Evolutionary conservation across 2,888 invertebrate genomes (phyloP).

Genomic region (Meloe dianella): DNA sequence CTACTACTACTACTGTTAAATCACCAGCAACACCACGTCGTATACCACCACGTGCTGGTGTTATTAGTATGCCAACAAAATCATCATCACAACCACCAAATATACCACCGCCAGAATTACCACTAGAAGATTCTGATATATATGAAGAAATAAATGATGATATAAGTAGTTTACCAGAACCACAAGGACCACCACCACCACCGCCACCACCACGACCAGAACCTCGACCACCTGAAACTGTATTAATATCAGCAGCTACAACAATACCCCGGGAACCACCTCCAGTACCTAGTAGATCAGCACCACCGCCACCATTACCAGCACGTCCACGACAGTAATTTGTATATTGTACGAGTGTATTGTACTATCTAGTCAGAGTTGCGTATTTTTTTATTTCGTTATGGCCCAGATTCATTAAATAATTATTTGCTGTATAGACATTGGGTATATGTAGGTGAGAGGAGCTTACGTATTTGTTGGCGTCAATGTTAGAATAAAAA

Average conservation of each 20-base stretch:
- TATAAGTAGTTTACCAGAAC: slow-evolving; percentile 58
- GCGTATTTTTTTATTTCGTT: slow-evolving; percentile 5
- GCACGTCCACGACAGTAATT: slow-evolving; percentile 62
- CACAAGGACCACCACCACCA: slow-evolving; percentile 69
- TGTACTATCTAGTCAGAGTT: slow-evolving; percentile 25
- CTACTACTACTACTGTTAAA: too few relatives aligned
- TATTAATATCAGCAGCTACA: neutral
- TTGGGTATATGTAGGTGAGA: slow-evolving; percentile 21
- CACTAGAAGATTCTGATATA: slow-evolving; percentile 58
- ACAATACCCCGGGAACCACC: slow-evolving; percentile 61
- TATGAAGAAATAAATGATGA: slow-evolving; percentile 66
- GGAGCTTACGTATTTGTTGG: slow-evolving; percentile 26
- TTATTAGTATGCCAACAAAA: slow-evolving; percentile 60
- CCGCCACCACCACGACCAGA: slow-evolving; percentile 63
- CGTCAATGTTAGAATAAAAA: slow-evolving; percentile 16
- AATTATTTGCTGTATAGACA: slow-evolving; percentile 7
- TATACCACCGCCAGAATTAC: slow-evolving; percentile 45
- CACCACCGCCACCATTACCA: slow-evolving; percentile 71
- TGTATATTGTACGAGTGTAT: slow-evolving; percentile 4
- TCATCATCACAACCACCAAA: slow-evolving; percentile 43
- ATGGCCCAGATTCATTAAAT: slow-evolving; percentile 6
- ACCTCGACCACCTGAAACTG: slow-evolving; percentile 61
- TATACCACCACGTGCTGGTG: slow-evolving; percentile 58
- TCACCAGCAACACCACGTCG: slow-evolving; percentile 62
- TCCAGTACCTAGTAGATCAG: slow-evolving; percentile 63